Evolutionary conservation across 2,113 vertebrate species (phyloP).

Genomic region (Lophotis ruficrista): DNA sequence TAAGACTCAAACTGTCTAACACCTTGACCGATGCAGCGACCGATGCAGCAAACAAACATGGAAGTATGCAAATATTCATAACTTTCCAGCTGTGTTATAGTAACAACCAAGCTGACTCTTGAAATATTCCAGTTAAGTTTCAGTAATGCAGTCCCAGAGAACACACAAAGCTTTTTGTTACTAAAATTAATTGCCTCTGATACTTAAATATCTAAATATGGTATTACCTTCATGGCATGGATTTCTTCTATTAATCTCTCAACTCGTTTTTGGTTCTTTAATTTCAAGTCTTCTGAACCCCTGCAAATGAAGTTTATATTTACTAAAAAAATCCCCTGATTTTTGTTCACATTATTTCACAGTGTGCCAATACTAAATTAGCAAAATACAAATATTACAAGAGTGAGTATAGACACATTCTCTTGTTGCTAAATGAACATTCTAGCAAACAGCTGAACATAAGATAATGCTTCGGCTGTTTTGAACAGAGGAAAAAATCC

Average conservation of each 20-base stretch:
- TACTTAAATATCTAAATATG: background rate
- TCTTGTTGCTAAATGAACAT: background rate
- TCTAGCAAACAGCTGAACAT: background rate
- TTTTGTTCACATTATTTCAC: background rate
- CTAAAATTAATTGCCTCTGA: background rate
- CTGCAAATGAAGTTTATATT: conserved; percentile 51
- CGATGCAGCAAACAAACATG: conserved; percentile 29
- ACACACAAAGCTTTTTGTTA: background rate
- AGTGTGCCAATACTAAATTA: background rate
- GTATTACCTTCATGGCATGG: conserved; percentile 85
- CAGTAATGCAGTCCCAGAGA: background rate
- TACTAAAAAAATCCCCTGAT: background rate
- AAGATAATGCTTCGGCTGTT: background rate
- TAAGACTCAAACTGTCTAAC: conserved; percentile 40
- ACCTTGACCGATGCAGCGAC: conserved; percentile 21
- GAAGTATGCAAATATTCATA: background rate
- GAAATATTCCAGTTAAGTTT: background rate
- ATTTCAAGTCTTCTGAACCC: conserved; percentile 80
- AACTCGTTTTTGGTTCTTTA: conserved; percentile 86
- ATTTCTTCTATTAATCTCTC: conserved; percentile 90
- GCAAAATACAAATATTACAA: background rate
- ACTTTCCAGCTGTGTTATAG: conserved; percentile 6
- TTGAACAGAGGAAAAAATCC: background rate
- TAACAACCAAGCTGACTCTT: background rate
- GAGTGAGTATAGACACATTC: background rate